phyloP scores from a whole-genome alignment of 2,113 vertebrate genomes.

The Gymnobelideus leadbeateri region DNA sequence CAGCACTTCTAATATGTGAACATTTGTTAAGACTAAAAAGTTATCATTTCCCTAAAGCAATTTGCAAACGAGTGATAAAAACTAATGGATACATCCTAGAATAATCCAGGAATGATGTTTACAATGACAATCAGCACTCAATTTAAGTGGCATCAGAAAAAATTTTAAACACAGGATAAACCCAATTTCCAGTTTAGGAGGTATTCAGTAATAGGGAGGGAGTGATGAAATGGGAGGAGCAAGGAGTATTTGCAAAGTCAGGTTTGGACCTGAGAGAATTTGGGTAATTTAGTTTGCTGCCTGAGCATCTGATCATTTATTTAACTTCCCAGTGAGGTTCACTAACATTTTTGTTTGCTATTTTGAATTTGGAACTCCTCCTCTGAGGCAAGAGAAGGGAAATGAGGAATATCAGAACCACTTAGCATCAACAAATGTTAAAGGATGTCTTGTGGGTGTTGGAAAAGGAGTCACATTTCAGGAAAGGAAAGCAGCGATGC shows the following conservation, averaged over 20 bases:
- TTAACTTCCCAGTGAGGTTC: constrained; percentile 81
- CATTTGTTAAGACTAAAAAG: constrained; percentile 41
- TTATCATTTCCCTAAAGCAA: constrained; percentile 10
- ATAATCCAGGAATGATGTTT: constrained; percentile 3
- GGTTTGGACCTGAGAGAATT: constrained; percentile 70
- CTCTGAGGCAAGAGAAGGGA: constrained; percentile 64
- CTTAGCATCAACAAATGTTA: constrained; percentile 80
- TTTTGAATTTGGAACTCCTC: constrained; percentile 81
- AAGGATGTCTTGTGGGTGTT: constrained; percentile 74
- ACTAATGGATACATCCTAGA: background rate
- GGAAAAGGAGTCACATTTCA: constrained; percentile 76
- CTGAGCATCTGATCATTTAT: constrained; percentile 81
- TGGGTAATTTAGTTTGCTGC: constrained; percentile 77
- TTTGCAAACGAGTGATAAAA: constrained; percentile 41
- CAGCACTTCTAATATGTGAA: constrained; percentile 26
- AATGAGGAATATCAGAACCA: constrained; percentile 69
- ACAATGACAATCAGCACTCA: background rate
- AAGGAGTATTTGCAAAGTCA: constrained; percentile 75
- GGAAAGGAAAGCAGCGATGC: constrained; percentile 56
- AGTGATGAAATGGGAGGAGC: constrained; percentile 12
- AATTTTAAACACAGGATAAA: background rate
- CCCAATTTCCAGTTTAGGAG: background rate
- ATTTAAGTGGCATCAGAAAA: background rate
- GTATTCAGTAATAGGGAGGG: background rate
- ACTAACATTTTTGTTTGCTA: constrained; percentile 82